These are phyloP conservation scores for Mimas tiliae DNA, from an alignment of 2,888 invertebrate genomes.

Conservation along the genomic window DNA sequence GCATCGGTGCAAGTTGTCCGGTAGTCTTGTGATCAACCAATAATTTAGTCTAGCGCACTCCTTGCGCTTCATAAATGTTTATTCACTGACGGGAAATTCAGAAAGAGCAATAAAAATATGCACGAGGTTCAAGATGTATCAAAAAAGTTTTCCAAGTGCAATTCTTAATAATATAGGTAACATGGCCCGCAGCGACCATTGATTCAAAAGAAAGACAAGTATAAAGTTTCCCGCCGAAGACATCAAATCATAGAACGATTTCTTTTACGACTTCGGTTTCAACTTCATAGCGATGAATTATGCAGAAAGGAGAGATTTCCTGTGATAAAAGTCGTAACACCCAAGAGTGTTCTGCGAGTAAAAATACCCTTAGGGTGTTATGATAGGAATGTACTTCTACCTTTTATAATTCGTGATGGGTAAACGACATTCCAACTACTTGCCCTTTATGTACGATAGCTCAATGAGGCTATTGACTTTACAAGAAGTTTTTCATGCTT, in stretches of 20 bases:
- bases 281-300: conserved; percentile 84
- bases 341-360: conserved; percentile 69
- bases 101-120: conserved; percentile 26
- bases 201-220: conserved; percentile 76
- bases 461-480: not conserved
- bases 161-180: conserved; percentile 53
- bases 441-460: not conserved
- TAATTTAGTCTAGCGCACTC: not conserved
- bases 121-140: conserved; percentile 30
- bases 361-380: conserved; percentile 72
- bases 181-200: conserved; percentile 60
- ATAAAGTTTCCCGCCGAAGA: conserved; percentile 79
- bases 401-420: conserved; percentile 30
- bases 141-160: conserved; percentile 42
- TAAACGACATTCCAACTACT: conserved; percentile 24
- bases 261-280: conserved; percentile 84
- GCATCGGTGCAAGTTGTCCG: too few relatives aligned
- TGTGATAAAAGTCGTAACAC: conserved; percentile 82
- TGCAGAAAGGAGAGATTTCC: conserved; percentile 83
- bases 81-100: not conserved
- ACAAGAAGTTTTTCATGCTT: not conserved
- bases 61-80: not conserved
- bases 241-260: conserved; percentile 84
- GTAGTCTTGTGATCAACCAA: not conserved
- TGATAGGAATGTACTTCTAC: conserved; percentile 54